phyloP scores from a whole-genome alignment of 2,797 vertebrate genomes.

The Molossus alvarezi region DNA sequence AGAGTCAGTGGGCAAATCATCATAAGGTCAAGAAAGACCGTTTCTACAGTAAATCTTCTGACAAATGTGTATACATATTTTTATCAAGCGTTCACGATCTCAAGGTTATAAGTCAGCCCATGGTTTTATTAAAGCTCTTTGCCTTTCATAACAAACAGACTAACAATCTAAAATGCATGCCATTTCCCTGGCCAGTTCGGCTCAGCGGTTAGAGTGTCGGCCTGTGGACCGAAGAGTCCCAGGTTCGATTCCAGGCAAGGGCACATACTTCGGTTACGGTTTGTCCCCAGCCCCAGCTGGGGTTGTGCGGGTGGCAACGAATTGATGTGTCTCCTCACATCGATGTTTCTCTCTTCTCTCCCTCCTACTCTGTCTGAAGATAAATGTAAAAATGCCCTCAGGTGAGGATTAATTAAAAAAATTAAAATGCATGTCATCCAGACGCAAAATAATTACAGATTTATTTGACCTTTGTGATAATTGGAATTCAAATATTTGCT shows the following conservation, averaged over 20 bases:
- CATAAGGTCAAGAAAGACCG: neutral
- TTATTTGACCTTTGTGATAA: conserved; percentile 71
- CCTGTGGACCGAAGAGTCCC: too few species aligned
- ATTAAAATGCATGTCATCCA: conserved; percentile 55
- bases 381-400: too few species aligned
- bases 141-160: conserved; percentile 41
- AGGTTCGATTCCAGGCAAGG: too few species aligned
- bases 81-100: conserved; percentile 21
- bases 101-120: conserved; percentile 55
- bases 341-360: too few species aligned
- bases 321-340: too few species aligned
- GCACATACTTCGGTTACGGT: too few species aligned
- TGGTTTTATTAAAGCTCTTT: conserved; percentile 66
- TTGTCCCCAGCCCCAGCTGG: too few species aligned
- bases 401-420: too few species aligned
- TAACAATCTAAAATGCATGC: conserved; percentile 60
- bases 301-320: too few species aligned
- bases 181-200: neutral
- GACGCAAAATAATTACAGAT: conserved; percentile 69
- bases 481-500: conserved; percentile 77
- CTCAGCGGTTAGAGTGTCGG: too few species aligned
- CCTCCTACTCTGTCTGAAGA: too few species aligned
- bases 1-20: neutral
- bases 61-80: conserved; percentile 32
- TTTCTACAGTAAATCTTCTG: conserved; percentile 41